Evolutionary conservation across 2,888 invertebrate genomes (phyloP).

Genomic region (Sinotaia quadrata): DNA sequence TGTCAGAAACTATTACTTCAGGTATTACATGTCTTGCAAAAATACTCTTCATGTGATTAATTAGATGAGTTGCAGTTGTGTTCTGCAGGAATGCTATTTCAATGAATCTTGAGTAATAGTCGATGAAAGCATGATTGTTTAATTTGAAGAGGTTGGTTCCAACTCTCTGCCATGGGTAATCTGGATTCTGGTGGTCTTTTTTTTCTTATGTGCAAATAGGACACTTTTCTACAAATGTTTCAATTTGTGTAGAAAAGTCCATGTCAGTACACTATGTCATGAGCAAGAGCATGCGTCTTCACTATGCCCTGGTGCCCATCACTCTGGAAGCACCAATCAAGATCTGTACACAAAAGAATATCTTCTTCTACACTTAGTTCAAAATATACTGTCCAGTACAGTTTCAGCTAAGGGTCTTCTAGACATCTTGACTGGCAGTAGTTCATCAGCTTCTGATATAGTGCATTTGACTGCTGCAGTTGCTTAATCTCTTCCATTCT

Average conservation of each 20-base stretch:
- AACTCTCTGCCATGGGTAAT: conserved; percentile 16
- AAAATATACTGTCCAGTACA: neutral
- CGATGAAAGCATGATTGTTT: neutral
- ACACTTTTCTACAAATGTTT: conserved; percentile 15
- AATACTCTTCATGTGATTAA: neutral
- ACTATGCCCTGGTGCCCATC: conserved; percentile 16
- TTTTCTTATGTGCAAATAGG: conserved; percentile 1
- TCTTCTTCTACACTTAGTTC: neutral
- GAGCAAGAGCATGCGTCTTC: conserved; percentile 11
- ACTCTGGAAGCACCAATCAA: conserved; percentile 13
- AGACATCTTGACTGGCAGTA: neutral
- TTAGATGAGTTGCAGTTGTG: neutral
- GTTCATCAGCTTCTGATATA: neutral
- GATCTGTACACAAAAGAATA: conserved; percentile 9
- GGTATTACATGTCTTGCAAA: conserved; percentile 8
- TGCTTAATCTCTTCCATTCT: conserved; percentile 11
- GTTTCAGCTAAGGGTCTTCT: neutral
- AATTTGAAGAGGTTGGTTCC: conserved; percentile 15
- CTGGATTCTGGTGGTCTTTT: conserved; percentile 1
- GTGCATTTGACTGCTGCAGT: neutral
- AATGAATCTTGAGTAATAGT: conserved; percentile 23
- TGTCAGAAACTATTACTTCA: conserved; percentile 6
- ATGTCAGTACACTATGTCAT: conserved; percentile 17
- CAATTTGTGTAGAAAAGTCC: conserved; percentile 9
- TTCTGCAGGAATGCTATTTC: conserved; percentile 6